Evolutionary conservation across 1,140 invertebrate genomes (phyloP).

Genomic region (Neodiprion fabricii): DNA sequence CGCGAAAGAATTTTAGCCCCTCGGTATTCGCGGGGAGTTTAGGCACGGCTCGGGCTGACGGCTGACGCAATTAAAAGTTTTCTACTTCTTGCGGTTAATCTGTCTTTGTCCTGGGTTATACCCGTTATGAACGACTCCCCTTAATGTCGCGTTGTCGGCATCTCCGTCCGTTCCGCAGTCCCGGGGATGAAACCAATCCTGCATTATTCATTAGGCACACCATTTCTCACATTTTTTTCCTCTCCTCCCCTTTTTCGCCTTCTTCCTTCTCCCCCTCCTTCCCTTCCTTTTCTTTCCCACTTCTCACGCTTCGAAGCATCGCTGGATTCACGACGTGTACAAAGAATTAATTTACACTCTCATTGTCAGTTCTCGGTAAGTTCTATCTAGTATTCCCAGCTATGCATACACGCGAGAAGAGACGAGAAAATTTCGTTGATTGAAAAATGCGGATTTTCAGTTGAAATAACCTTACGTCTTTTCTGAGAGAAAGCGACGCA

Average conservation of each 20-base stretch:
- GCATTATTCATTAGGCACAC: slow-evolving; percentile 3
- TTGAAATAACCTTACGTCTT: too few species aligned
- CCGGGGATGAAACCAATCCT: slow-evolving; percentile 7
- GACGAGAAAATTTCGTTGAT: too few species aligned
- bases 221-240: slow-evolving; percentile 13
- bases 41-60: slow-evolving; percentile 24
- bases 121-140: slow-evolving; percentile 2
- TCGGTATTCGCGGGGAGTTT: neutral
- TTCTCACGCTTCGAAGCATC: too few species aligned
- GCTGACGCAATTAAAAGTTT: slow-evolving; percentile 58
- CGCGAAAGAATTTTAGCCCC: neutral
- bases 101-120: slow-evolving; percentile 43
- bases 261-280: slow-evolving; percentile 10
- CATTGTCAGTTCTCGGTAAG: too few species aligned
- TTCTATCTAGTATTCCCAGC: too few species aligned
- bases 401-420: too few species aligned
- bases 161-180: neutral
- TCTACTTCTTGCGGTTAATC: slow-evolving; percentile 51
- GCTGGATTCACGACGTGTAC: slow-evolving; percentile 1
- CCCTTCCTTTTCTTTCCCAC: neutral
- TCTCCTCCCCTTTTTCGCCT: slow-evolving; percentile 10
- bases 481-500: too few species aligned
- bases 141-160: slow-evolving; percentile 3
- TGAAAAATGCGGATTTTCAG: too few species aligned
- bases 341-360: neutral